Conservation (phyloP, 2,888 invertebrate species). For the Drosophila kuntzei region DNA sequence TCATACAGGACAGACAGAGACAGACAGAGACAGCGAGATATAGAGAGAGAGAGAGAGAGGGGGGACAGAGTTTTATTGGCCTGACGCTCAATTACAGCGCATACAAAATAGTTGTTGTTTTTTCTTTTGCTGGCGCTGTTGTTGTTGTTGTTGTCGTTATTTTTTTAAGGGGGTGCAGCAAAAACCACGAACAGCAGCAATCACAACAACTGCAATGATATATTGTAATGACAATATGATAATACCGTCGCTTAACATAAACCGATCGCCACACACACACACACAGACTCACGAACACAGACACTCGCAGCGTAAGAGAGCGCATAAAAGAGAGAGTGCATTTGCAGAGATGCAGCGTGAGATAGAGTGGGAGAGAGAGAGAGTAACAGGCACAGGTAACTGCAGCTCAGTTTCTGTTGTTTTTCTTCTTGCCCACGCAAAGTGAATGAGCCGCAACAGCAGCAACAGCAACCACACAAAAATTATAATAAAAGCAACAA, state of each 20-base stretch:
- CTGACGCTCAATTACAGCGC: conserved; percentile 54
- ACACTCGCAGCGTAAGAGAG: background rate
- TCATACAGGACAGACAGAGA: background rate
- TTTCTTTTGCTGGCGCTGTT: conserved; percentile 11
- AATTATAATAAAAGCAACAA: conserved; percentile 23
- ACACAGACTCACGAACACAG: background rate
- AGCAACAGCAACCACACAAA: conserved; percentile 1
- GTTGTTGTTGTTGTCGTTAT: background rate
- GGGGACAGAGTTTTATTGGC: conserved; percentile 44
- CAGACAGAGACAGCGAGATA: too few species aligned
- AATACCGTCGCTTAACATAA: conserved; percentile 31
- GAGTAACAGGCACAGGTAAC: conserved; percentile 21
- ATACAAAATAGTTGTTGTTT: conserved; percentile 31
- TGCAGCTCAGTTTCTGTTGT: conserved; percentile 8
- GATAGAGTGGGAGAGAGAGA: background rate
- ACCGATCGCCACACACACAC: conserved; percentile 19
- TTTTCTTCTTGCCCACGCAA: conserved; percentile 35
- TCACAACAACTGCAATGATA: conserved; percentile 23
- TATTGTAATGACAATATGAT: conserved; percentile 49
- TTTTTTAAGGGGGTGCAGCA: conserved; percentile 11
- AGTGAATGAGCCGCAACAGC: conserved; percentile 49
- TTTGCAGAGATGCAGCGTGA: background rate
- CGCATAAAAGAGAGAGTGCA: conserved; percentile 4
- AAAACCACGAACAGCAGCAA: conserved; percentile 26
- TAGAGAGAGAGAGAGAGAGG: background rate